A percentile compares a stretch with the other conserved stretches of the same genome.
These are phyloP conservation scores for Stratiolaelaps scimitus DNA, from an alignment of 1,140 invertebrate species.

Conservation along the genomic window DNA sequence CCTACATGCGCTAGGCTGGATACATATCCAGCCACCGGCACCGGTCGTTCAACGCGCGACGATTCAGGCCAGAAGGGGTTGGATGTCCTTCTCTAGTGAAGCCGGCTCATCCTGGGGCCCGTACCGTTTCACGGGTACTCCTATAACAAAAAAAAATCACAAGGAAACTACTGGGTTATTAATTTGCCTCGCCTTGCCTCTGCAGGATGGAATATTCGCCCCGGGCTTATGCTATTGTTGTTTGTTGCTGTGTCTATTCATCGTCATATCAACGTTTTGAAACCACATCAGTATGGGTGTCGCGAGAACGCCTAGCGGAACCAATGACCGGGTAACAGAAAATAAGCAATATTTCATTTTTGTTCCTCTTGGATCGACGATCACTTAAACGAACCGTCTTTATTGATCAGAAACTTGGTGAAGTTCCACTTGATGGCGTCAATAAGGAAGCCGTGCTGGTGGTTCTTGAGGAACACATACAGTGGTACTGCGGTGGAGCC, in stretches of 20 bases:
- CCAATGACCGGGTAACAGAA: not conserved
- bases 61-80: not conserved
- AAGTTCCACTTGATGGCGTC: conserved; percentile 88
- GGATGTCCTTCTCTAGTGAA: not conserved
- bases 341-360: not conserved
- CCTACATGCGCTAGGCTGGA: too few species aligned
- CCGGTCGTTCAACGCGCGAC: too few species aligned
- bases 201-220: too few species aligned
- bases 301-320: not conserved
- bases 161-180: not conserved
- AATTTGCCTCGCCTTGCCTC: too few species aligned
- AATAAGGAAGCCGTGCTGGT: conserved; percentile 46
- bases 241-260: too few species aligned
- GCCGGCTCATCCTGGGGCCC: conserved; percentile 58
- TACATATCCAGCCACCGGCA: too few species aligned
- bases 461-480: conserved; percentile 71
- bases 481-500: conserved; percentile 67
- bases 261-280: too few species aligned
- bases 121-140: conserved; percentile 61
- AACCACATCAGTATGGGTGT: too few species aligned
- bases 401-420: conserved; percentile 82
- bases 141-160: not conserved
- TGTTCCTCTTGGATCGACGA: not conserved
- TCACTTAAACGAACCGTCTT: conserved; percentile 49
- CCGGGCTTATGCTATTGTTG: too few species aligned